Base-by-base conservation (phyloP, 1,140 invertebrate genomes). In the Pantala flavescens region DNA sequence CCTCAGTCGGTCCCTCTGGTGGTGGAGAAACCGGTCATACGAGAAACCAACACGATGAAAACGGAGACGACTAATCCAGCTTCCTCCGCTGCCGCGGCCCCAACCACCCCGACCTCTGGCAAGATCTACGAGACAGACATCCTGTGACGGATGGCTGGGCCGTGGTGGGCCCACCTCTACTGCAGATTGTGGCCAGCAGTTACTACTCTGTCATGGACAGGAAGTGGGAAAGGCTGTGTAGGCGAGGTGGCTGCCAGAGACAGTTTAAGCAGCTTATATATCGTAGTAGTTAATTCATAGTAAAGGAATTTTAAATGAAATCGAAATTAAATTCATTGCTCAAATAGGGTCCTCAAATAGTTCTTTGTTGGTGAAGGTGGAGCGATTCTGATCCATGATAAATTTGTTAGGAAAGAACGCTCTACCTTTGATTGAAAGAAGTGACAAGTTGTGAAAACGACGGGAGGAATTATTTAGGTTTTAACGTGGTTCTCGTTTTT, bases 61-160 rank as follows among this genome's bases (percentile, higher is more conserved):
- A 23, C 75, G 42, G 42, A 70, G 21, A 43, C 70, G 9, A 11
- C 71, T 9, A 24, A 24, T 70, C 16, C 73, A n/a, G 42, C 14
- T n/a, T 21, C 72, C 24, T 28, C 77, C 21, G 73, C 75, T 72
- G 82, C 81, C 72, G 78, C 75, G 71, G 76, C 75, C 14, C 43
- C 70, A 19, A 23, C 78, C 21, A 42, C 28, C 43, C 71, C 24
- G 43, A 87, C 86, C 76, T 87, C 85, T n/a, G 90, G 87, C 80
- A 91, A 92, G 82, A 88, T 94, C 78, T 94, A 94, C 82, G 92
- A 95, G 84, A 94, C 93, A 78, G 93, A 95, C 81, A 94, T 95
- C 86, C 90, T 95, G 49, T 63, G 49, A 63, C 49, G 49, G 49
- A 63, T 63, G n/a, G 16, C n/a, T 63, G 49, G 49, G 49, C 49